phyloP scores from a whole-genome alignment of 2,888 invertebrate species.

The Chydorus sphaericus region DNA sequence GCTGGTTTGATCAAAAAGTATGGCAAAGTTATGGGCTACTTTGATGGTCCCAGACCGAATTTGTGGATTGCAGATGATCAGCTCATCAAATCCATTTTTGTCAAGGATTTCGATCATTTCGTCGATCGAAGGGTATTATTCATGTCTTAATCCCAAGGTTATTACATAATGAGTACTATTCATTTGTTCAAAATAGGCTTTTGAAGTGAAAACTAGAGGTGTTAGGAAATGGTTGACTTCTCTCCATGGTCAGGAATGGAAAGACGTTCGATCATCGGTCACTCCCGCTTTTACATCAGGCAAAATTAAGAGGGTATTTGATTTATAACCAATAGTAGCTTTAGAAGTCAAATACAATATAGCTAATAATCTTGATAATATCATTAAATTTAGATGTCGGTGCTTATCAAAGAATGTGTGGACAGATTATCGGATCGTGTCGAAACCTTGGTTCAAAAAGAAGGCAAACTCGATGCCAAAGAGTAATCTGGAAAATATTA shows the following conservation, averaged over 20 bases:
- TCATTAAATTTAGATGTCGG: not conserved
- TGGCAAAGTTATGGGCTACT: conserved; percentile 10
- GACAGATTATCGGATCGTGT: not conserved
- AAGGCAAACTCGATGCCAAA: conserved; percentile 10
- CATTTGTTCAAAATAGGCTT: too few relatives aligned
- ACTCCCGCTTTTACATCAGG: conserved; percentile 13
- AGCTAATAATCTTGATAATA: not conserved
- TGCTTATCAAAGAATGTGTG: not conserved
- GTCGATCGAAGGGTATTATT: not conserved
- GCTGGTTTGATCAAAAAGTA: conserved; percentile 4
- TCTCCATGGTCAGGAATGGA: conserved; percentile 10
- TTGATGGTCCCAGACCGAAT: not conserved
- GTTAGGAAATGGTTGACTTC: conserved; percentile 11
- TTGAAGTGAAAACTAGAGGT: not conserved
- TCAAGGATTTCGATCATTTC: not conserved
- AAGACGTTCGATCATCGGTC: conserved; percentile 12
- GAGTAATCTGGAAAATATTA: not conserved
- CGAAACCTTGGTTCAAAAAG: not conserved
- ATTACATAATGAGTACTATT: not conserved
- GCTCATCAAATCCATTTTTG: not conserved
- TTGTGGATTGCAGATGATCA: conserved; percentile 3
- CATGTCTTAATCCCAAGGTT: not conserved
- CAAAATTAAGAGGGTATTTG: conserved; percentile 11
- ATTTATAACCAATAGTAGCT: not conserved
- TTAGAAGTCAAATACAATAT: not conserved